Conservation (phyloP, 1,140 invertebrate genomes). For the Drosophila lacteicornis region DNA sequence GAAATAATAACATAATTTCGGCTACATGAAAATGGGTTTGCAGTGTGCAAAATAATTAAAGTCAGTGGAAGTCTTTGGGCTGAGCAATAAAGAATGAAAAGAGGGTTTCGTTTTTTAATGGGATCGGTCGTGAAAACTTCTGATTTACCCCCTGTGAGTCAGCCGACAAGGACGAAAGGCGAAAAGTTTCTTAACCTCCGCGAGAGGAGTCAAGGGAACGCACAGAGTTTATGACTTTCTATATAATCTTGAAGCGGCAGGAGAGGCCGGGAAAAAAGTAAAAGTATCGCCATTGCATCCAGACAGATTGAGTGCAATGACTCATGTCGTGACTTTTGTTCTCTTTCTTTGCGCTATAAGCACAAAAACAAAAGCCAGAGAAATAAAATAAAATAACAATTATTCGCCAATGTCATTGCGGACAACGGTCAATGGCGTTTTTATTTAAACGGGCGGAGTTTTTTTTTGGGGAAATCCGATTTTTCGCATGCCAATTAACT, state of each 20-base stretch:
- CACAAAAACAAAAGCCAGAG: constrained; percentile 49
- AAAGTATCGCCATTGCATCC: constrained; percentile 56
- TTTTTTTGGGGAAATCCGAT: constrained; percentile 10
- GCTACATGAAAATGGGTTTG: constrained; percentile 36
- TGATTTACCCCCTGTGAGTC: constrained; percentile 28
- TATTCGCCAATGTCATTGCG: constrained; percentile 68
- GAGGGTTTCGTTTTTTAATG: constrained; percentile 21
- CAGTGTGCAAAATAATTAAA: constrained; percentile 69
- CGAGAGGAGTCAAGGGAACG: constrained; percentile 19
- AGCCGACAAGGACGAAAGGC: constrained; percentile 41
- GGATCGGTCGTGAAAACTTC: constrained; percentile 16
- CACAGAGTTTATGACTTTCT: constrained; percentile 43
- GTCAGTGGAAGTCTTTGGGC: constrained; percentile 10
- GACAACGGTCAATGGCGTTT: constrained; percentile 73
- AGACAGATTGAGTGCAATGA: constrained; percentile 66
- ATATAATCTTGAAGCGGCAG: constrained; percentile 35
- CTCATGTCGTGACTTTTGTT: constrained; percentile 81
- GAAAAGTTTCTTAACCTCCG: constrained; percentile 55
- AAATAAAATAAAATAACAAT: constrained; percentile 38
- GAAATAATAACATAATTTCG: constrained; percentile 4
- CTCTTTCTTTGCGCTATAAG: constrained; percentile 71
- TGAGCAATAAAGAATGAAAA: constrained; percentile 42
- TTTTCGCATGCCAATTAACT: constrained; percentile 28
- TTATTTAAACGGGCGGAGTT: constrained; percentile 13
- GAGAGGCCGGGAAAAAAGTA: constrained; percentile 59